Conservation (phyloP, 2,888 invertebrate species). For the Pyrrhia umbra region DNA sequence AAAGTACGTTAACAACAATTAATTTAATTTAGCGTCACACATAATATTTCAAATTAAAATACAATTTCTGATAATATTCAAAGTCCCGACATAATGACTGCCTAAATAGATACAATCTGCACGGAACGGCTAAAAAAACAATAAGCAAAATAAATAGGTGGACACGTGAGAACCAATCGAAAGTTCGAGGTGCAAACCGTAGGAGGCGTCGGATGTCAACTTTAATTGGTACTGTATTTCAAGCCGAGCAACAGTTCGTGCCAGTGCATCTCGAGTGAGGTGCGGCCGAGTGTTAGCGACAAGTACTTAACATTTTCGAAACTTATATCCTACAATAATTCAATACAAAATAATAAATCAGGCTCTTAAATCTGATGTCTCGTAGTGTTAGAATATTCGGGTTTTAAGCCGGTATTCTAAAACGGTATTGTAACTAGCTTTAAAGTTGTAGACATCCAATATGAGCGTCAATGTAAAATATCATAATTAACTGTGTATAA, state of each 20-base stretch:
- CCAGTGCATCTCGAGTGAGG: conserved; percentile 71
- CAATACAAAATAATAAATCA: too few species aligned
- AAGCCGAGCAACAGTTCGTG: conserved; percentile 81
- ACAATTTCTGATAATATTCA: not conserved
- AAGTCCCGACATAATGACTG: conserved; percentile 7
- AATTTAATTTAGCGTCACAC: too few species aligned
- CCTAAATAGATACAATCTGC: conserved; percentile 17
- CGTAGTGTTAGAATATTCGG: too few species aligned
- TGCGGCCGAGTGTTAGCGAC: conserved; percentile 67
- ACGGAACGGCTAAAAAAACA: conserved; percentile 36
- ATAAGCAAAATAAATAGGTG: conserved; percentile 62
- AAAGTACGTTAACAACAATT: too few species aligned
- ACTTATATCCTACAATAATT: not conserved
- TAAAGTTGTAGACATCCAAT: too few species aligned
- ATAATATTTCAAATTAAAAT: too few species aligned
- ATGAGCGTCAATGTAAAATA: too few species aligned
- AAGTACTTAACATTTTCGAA: not conserved
- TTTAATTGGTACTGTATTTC: conserved; percentile 89
- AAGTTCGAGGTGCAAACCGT: conserved; percentile 82
- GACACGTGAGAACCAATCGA: conserved; percentile 75
- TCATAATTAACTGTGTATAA: too few species aligned
- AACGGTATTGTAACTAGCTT: too few species aligned
- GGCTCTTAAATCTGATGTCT: too few species aligned
- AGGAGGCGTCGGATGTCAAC: conserved; percentile 85
- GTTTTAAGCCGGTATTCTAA: too few species aligned